These are phyloP conservation scores for Pygoscelis adeliae DNA, from an alignment of 2,113 vertebrate genomes.

Conservation along the genomic window DNA sequence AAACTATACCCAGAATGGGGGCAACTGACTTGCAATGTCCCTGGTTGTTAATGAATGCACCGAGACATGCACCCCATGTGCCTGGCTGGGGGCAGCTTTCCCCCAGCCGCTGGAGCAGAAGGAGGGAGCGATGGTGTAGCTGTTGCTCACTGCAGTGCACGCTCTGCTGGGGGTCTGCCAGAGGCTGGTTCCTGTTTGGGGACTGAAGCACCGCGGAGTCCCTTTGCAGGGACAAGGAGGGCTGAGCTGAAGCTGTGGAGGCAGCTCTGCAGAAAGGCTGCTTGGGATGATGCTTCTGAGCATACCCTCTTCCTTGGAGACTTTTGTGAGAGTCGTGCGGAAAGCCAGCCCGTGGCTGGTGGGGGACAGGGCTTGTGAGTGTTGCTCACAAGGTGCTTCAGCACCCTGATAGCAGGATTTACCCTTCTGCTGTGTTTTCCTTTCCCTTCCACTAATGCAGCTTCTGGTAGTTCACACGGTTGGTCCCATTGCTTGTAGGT, in stretches of 20 bases:
- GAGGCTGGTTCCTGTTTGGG: background rate
- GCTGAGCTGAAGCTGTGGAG: background rate
- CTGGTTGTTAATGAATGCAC: background rate
- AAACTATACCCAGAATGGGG: too few relatives aligned
- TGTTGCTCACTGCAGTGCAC: accelerated
- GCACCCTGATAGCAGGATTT: background rate
- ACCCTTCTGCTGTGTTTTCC: background rate
- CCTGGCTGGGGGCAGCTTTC: background rate
- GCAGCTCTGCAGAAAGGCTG: background rate
- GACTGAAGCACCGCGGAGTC: too few relatives aligned
- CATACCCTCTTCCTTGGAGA: background rate
- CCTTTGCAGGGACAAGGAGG: background rate
- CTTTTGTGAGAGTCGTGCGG: background rate
- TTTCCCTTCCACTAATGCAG: background rate
- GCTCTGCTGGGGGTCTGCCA: background rate
- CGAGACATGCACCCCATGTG: too few relatives aligned
- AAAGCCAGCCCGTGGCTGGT: background rate
- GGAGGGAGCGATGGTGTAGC: background rate
- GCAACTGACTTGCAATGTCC: background rate
- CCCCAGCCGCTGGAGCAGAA: background rate
- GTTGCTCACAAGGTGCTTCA: background rate
- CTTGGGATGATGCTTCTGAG: background rate
- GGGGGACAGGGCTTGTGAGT: background rate
- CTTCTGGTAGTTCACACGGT: background rate
- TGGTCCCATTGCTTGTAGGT: background rate